Evolutionary conservation across 2,888 invertebrate genomes (phyloP).

Genomic region (Orthonychiurus folsomi): DNA sequence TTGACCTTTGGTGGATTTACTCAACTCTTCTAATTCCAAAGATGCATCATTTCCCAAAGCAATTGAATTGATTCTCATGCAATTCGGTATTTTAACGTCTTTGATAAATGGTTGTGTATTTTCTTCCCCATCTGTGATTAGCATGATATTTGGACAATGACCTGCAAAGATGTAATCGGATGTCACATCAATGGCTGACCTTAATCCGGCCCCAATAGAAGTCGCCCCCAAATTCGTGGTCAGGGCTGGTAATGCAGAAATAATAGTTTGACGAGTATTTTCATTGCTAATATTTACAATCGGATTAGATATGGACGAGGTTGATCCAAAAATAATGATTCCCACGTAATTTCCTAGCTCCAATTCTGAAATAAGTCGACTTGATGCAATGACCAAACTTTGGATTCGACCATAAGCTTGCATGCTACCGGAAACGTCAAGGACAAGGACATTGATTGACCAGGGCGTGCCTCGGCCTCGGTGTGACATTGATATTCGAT

Average conservation of each 20-base stretch:
- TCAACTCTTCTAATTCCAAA: neutral
- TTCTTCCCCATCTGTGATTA: slow-evolving; percentile 7
- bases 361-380: neutral
- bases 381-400: neutral
- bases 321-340: neutral
- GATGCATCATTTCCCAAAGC: slow-evolving; percentile 3
- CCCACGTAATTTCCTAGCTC: neutral
- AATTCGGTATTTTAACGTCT: neutral
- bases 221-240: neutral
- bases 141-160: neutral
- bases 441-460: neutral
- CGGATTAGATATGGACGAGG: neutral
- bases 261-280: neutral
- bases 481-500: neutral
- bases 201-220: too few species aligned
- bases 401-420: neutral
- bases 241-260: neutral
- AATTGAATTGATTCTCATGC: neutral
- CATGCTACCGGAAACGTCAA: neutral
- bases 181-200: neutral
- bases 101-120: neutral
- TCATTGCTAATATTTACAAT: neutral
- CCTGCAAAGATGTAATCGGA: neutral
- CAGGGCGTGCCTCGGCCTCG: too few species aligned
- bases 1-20: slow-evolving; percentile 2